These are phyloP conservation scores for Meloidogyne hapla DNA, from an alignment of 1,140 invertebrate species.

Conservation along the genomic window DNA sequence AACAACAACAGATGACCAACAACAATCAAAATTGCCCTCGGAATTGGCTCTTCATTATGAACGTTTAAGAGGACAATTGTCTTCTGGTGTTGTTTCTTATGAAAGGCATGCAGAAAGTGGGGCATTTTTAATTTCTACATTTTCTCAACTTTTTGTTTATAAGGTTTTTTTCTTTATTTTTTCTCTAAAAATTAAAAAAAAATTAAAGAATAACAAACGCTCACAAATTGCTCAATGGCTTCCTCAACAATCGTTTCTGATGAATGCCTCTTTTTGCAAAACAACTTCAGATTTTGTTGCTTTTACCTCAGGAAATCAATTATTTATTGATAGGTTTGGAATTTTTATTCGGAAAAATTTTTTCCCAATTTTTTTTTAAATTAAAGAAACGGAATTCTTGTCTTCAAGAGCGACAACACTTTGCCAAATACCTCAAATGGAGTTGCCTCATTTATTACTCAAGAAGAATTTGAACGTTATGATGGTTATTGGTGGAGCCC, in stretches of 20 bases:
- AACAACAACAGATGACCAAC: background rate
- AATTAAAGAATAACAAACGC: slow-evolving; percentile 39
- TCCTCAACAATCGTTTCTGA: slow-evolving; percentile 10
- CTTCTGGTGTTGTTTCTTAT: slow-evolving; percentile 29
- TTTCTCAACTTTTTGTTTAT: slow-evolving; percentile 24
- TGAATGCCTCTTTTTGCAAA: slow-evolving; percentile 46
- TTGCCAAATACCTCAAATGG: slow-evolving; percentile 40
- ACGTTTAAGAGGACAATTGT: slow-evolving; percentile 41
- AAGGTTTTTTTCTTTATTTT: slow-evolving; percentile 1
- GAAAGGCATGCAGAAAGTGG: slow-evolving; percentile 17
- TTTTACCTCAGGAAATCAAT: slow-evolving; percentile 39
- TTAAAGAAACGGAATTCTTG: slow-evolving; percentile 25
- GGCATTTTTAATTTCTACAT: slow-evolving; percentile 19
- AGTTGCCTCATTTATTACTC: slow-evolving; percentile 44
- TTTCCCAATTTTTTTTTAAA: background rate
- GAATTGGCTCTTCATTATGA: slow-evolving; percentile 48
- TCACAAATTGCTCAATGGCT: slow-evolving; percentile 37
- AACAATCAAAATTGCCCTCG: slow-evolving; percentile 27
- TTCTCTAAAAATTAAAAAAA: slow-evolving; percentile 6
- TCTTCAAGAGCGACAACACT: slow-evolving; percentile 36
- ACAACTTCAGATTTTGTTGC: slow-evolving; percentile 45
- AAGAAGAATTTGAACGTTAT: slow-evolving; percentile 52
- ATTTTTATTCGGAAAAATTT: background rate
- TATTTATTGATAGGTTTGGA: slow-evolving; percentile 46
- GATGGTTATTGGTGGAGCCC: slow-evolving; percentile 55